These are phyloP conservation scores for Falco naumanni DNA, from an alignment of 2,797 vertebrate genomes.

Conservation along the genomic window DNA sequence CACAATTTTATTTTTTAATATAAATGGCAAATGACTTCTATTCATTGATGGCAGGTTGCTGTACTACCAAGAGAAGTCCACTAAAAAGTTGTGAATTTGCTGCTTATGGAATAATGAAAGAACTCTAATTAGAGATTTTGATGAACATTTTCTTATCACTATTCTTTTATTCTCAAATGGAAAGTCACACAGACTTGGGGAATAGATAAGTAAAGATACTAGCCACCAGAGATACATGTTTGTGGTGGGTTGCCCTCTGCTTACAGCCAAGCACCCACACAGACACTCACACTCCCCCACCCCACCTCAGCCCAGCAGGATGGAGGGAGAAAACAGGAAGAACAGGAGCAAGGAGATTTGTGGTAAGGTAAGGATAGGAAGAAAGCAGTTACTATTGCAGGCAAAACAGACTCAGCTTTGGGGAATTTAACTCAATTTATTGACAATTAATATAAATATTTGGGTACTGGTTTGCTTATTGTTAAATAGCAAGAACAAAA, in stretches of 20 bases:
- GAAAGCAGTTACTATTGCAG: neutral
- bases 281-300: neutral
- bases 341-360: neutral
- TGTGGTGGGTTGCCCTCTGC: fast-evolving
- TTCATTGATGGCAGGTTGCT: neutral
- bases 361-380: neutral
- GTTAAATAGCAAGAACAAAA: neutral
- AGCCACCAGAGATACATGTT: neutral
- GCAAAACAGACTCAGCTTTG: neutral
- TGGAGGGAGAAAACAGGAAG: neutral
- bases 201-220: neutral
- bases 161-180: neutral
- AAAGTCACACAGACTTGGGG: neutral
- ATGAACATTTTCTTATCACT: neutral
- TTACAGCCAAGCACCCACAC: neutral
- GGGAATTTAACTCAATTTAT: neutral
- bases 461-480: neutral
- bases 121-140: neutral
- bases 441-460: neutral
- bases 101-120: neutral
- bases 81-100: neutral
- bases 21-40: neutral
- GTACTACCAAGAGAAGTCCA: neutral
- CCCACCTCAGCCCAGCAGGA: neutral
- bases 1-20: neutral